Base-by-base conservation (phyloP, 2,888 invertebrate genomes). In the Apodemia zela region DNA sequence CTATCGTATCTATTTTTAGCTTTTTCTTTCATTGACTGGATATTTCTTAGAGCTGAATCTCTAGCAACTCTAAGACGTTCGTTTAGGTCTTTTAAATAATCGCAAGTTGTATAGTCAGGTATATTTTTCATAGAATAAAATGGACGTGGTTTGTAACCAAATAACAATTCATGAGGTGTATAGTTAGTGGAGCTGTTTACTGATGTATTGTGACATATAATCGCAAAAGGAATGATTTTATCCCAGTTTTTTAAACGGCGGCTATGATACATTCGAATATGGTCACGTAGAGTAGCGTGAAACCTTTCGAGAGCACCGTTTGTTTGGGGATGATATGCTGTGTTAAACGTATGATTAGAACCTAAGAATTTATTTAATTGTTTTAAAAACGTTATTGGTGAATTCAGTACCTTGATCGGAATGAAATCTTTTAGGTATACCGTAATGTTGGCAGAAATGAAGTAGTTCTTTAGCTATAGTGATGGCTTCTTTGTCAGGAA, bases 401-500 rank as follows among this genome's bases (percentile, higher is more conserved):
- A 78, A 78, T 69, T 77, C 76, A 2, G 72, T 71, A 10, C 76
- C 78, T 73, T 77, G 76, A 59, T 77, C 76, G 0, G 77, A 77
- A 61, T 76, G 79, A 25, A 78, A 75, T 8, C 77, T 63, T 65
- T 75, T 75, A 1, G 76, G 77, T 3, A 77, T 67, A 11, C 76
- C 76, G 47, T 69, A 78, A 42, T 78, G 75, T 73, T 77, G 76
- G 42, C 75, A 79, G 60, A 77, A 78, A 18, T 67, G 58, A 0
- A 79, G 33, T 18, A 78, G 58, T 33, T 69, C n/a, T 67, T 71
- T 71, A 7, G 76, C 77, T 6, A 78, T 69, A 6, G 76, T 78
- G 7, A 67, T 18, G 0, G 75, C 71, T 73, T 78, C 69, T 71
- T 78, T 77, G 29, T 80, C 72, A 1, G 72, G 72, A 33, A 78